Evolutionary conservation across 2,888 invertebrate genomes (phyloP), one percentile per base, ranked within the genome.

Genomic region (Lamellibrachia columna): DNA sequence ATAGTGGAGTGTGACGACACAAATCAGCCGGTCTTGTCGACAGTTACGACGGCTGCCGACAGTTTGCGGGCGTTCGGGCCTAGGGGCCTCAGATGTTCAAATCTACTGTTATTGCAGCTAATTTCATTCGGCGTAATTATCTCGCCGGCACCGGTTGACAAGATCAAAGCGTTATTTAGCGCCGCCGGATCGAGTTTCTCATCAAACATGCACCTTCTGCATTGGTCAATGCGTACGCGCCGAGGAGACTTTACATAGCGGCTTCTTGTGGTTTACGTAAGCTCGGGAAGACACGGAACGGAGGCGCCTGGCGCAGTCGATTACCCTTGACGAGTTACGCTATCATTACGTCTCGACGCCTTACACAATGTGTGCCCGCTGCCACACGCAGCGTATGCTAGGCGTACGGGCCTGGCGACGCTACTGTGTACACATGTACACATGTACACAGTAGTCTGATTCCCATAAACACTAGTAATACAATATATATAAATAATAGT

Each of bases 151-250:
- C 75, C n/a, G 22, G 75, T 22, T 75, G 75, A 75, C 75, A 75
- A 75, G 75, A 75, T 75, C 22, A 75, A 75, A 75, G n/a, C 11
- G 75, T 75, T 75, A 22, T 75, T 75, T 75, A 75, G 75, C 75
- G 75, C 75, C 75, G 6, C 22, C 6, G 22, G 75, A 75, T 75
- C 75, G 75, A n/a, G 22, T 75, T 15, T 3, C 75, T 6, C 22
- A 75, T 75, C 75, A 75, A 75, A 75, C 75, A 75, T 75, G 75
- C 75, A 75, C 75, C 75, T 75, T 75, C n/a, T 75, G n/a, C 75
- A 75, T 75, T 75, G 75, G 75, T 22, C 75, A 11, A 75, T 15
- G 75, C 75, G 15, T 22, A 22, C 15, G 22, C 22, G 75, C 75
- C 58, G 1, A n/a, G 22, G 75, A 75, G 75, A 75, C 75, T 15